Percentiles rank a stretch among this genome's conserved stretches.
Conservation (phyloP, 2,888 invertebrate genomes). For the Euplagia quadripunctaria region DNA sequence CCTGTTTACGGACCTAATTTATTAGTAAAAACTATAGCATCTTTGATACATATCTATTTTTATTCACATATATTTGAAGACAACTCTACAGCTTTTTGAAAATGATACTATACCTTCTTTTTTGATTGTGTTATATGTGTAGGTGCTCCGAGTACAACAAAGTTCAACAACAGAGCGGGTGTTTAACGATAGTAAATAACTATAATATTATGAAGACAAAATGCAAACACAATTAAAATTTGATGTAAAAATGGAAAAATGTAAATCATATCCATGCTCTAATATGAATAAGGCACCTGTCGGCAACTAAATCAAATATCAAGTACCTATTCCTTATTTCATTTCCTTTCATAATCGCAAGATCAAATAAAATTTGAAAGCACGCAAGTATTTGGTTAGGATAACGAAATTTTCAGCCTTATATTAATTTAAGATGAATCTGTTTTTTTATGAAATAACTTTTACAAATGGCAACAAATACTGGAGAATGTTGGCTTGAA, state of each 20-base stretch:
- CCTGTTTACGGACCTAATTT: neutral
- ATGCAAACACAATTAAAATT: neutral
- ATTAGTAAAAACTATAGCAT: neutral
- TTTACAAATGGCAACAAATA: neutral
- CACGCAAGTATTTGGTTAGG: neutral
- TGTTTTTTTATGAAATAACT: neutral
- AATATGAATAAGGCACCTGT: neutral
- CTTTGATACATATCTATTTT: neutral
- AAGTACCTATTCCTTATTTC: neutral
- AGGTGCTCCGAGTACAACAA: neutral
- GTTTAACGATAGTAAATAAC: no score
- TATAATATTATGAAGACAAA: no score
- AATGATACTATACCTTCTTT: neutral
- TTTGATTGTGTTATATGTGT: neutral
- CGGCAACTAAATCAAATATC: neutral
- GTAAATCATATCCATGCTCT: neutral
- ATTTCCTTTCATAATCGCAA: neutral
- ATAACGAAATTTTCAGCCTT: neutral
- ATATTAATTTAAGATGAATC: neutral
- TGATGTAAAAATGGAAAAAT: neutral
- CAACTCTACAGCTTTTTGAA: neutral
- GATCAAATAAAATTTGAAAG: slow-evolving; percentile 1
- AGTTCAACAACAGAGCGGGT: neutral
- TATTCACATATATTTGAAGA: neutral
- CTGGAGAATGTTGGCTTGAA: no score